Conservation (phyloP, 2,797 vertebrate species). For the Salmo trutta region DNA sequence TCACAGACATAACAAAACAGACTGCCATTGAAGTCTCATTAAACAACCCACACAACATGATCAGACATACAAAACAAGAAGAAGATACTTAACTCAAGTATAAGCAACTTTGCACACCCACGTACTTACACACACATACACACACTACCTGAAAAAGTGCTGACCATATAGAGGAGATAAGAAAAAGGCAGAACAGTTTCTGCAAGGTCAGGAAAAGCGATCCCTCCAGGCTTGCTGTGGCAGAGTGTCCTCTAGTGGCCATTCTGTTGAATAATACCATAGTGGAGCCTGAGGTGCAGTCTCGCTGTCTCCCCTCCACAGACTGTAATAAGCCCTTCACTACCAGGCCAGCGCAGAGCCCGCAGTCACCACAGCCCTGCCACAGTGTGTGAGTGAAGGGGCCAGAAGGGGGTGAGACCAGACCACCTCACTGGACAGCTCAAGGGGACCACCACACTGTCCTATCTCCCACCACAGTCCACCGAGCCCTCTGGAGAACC, state of each 20-base stretch:
- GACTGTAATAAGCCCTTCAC: constrained; percentile 41
- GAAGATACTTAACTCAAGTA: background rate
- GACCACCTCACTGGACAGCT: constrained; percentile 60
- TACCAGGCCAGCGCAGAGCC: constrained; percentile 59
- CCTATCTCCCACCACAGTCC: constrained; percentile 62
- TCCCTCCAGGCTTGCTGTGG: constrained; percentile 42
- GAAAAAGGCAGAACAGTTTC: constrained; percentile 25
- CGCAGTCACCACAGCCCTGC: constrained; percentile 67
- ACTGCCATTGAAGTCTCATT: constrained; percentile 51
- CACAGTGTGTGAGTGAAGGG: constrained; percentile 60
- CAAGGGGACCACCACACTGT: constrained; percentile 68
- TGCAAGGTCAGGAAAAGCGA: constrained; percentile 6
- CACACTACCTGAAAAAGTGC: constrained; percentile 60
- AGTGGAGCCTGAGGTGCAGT: background rate
- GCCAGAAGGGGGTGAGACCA: constrained; percentile 39
- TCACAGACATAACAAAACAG: constrained; percentile 67
- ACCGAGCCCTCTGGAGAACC: constrained; percentile 67
- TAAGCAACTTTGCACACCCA: background rate
- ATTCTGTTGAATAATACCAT: constrained; percentile 8
- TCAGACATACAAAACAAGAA: background rate
- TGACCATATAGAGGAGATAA: constrained; percentile 60
- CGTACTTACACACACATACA: constrained; percentile 2
- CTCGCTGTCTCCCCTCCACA: background rate
- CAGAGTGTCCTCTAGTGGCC: constrained; percentile 68
- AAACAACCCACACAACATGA: constrained; percentile 50